Conservation (phyloP, 2,797 vertebrate species). For the Anabas testudineus region DNA sequence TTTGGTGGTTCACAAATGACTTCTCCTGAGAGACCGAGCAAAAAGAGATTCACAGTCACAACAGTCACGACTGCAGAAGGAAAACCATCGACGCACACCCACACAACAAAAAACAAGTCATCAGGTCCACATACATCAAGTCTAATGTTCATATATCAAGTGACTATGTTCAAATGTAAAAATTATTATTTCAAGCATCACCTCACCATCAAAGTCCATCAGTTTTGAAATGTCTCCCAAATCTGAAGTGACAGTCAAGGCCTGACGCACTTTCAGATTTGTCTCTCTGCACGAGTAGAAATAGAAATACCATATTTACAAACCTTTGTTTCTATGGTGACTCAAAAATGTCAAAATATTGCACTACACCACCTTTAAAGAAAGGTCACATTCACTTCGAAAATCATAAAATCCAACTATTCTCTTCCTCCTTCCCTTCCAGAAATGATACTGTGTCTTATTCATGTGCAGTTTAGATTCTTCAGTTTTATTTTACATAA, state of each 20-base stretch:
- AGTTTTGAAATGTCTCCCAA: constrained; percentile 85
- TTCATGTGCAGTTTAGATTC: not conserved
- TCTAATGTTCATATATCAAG: no score
- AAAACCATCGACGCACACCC: not conserved
- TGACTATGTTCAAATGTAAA: no score
- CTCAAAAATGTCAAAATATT: not conserved
- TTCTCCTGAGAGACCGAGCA: constrained; percentile 75
- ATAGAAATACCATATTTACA: not conserved
- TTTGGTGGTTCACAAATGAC: constrained; percentile 90
- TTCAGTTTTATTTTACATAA: constrained; percentile 4
- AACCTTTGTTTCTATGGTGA: not conserved
- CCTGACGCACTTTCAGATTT: constrained; percentile 90
- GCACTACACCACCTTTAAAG: not conserved
- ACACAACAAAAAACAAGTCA: not conserved
- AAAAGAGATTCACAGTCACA: not conserved
- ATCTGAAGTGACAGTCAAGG: constrained; percentile 87
- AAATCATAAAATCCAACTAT: not conserved
- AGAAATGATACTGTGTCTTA: not conserved
- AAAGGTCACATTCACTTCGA: not conserved
- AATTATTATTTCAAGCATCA: not conserved
- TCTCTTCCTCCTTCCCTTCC: not conserved
- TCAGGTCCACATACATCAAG: not conserved
- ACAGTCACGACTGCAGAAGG: not conserved
- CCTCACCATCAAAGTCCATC: constrained; percentile 89
- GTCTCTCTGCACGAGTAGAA: constrained; percentile 83